Evolutionary conservation across 2,797 vertebrate genomes (phyloP).

Genomic region (Cuniculus paca): DNA sequence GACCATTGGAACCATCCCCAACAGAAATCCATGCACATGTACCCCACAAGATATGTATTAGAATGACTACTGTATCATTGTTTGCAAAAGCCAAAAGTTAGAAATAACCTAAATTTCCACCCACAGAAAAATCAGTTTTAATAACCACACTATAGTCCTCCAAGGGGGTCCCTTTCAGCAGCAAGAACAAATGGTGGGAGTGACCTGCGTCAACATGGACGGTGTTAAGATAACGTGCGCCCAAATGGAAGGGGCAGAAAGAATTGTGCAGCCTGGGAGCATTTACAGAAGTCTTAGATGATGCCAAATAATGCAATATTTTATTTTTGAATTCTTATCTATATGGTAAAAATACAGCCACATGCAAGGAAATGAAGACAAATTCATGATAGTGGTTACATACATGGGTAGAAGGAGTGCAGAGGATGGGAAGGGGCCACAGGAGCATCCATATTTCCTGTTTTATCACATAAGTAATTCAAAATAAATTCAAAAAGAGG

Average conservation of each 20-base stretch:
- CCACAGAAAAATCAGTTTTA: neutral
- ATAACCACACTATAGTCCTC: neutral
- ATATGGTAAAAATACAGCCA: conserved; percentile 65
- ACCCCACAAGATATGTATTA: conserved; percentile 4
- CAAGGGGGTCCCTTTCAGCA: neutral
- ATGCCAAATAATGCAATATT: conserved; percentile 69
- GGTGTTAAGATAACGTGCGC: neutral
- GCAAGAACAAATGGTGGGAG: neutral
- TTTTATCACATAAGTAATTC: conserved; percentile 41
- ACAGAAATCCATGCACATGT: conserved; percentile 59
- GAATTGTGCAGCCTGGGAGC: conserved; percentile 50
- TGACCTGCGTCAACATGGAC: neutral
- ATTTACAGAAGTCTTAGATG: conserved; percentile 44
- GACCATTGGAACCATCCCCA: conserved; percentile 68
- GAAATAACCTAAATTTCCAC: conserved; percentile 32
- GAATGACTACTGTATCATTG: conserved; percentile 48
- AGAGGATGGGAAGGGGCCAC: neutral
- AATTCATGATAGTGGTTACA: neutral
- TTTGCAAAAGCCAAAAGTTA: conserved; percentile 65
- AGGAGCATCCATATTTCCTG: neutral
- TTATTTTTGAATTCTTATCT: conserved; percentile 70
- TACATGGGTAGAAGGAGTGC: neutral
- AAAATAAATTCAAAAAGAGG: conserved; percentile 38
- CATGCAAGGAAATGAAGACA: conserved; percentile 8
- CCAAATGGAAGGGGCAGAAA: conserved; percentile 44